Conservation (phyloP, 2,888 invertebrate genomes). For the Panzeria rudis region DNA sequence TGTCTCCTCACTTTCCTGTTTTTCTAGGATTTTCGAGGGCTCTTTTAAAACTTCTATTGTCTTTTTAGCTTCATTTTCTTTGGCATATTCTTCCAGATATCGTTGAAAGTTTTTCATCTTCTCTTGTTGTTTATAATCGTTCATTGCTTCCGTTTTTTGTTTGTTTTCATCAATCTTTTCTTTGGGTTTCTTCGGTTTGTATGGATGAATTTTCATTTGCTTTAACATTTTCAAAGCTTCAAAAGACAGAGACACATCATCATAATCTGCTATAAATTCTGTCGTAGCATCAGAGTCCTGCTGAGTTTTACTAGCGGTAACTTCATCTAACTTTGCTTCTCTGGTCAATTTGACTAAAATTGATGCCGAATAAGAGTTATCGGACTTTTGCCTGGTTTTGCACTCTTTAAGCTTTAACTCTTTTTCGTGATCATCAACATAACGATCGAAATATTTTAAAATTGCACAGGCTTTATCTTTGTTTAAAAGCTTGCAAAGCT, state of each 20-base stretch:
- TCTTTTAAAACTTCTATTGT: slow-evolving; percentile 5
- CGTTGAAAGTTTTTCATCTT: slow-evolving; percentile 30
- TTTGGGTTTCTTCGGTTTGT: slow-evolving; percentile 58
- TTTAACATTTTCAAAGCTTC: slow-evolving; percentile 69
- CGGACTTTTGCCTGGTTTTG: neutral
- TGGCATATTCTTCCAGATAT: slow-evolving; percentile 38
- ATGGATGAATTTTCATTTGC: slow-evolving; percentile 70
- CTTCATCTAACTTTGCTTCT: slow-evolving; percentile 62
- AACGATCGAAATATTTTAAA: slow-evolving; percentile 23
- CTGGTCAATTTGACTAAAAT: slow-evolving; percentile 37
- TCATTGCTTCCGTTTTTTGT: neutral
- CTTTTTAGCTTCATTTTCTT: neutral
- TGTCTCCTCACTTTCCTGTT: neutral
- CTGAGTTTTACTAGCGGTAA: neutral
- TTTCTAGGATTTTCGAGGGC: neutral
- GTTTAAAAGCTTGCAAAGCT: neutral
- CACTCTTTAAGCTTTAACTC: neutral
- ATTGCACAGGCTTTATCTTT: slow-evolving; percentile 7
- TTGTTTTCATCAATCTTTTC: slow-evolving; percentile 8
- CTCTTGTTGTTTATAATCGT: neutral
- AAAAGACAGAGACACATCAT: neutral
- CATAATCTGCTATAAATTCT: neutral
- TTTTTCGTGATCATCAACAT: slow-evolving; percentile 26
- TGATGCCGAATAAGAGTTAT: neutral
- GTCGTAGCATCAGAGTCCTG: neutral